phyloP scores from a whole-genome alignment of 2,888 invertebrate species.

The Eupelmus urozonus region DNA sequence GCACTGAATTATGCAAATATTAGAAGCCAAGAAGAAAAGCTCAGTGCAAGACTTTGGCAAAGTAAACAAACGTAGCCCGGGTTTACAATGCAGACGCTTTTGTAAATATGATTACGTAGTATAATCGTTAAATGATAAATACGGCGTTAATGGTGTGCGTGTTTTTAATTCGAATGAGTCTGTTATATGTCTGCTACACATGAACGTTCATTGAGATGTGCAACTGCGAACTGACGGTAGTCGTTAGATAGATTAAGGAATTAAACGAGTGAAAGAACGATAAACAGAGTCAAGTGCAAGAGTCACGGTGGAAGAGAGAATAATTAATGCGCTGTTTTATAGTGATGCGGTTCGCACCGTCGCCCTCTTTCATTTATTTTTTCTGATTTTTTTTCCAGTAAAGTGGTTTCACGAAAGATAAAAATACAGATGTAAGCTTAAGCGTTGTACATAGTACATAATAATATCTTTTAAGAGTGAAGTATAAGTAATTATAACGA shows the following conservation, averaged over 20 bases:
- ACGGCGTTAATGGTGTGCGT: slow-evolving; percentile 73
- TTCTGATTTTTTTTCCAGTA: slow-evolving; percentile 56
- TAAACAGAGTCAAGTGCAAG: slow-evolving; percentile 54
- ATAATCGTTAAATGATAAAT: slow-evolving; percentile 72
- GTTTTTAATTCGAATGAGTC: slow-evolving; percentile 76
- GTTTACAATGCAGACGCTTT: slow-evolving; percentile 69
- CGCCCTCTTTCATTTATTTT: slow-evolving; percentile 56
- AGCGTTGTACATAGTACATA: slow-evolving; percentile 77
- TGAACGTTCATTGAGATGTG: slow-evolving; percentile 56
- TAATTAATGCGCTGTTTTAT: slow-evolving; percentile 58
- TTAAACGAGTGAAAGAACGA: slow-evolving; percentile 56
- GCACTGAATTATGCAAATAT: slow-evolving; percentile 43
- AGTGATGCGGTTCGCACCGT: slow-evolving; percentile 56
- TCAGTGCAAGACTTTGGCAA: slow-evolving; percentile 43
- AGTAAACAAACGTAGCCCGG: slow-evolving; percentile 54
- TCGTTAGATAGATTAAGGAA: slow-evolving; percentile 60
- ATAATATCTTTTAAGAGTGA: slow-evolving; percentile 74
- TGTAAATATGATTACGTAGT: slow-evolving; percentile 72
- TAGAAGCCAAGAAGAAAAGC: slow-evolving; percentile 31
- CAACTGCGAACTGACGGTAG: slow-evolving; percentile 63
- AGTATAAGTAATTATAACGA: slow-evolving; percentile 73
- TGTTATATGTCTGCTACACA: slow-evolving; percentile 65
- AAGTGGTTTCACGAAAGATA: slow-evolving; percentile 61
- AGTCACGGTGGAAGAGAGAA: slow-evolving; percentile 45
- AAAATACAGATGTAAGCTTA: slow-evolving; percentile 67